These are phyloP conservation scores for Scomber colias DNA, from an alignment of 2,113 vertebrate species.

Conservation along the genomic window DNA sequence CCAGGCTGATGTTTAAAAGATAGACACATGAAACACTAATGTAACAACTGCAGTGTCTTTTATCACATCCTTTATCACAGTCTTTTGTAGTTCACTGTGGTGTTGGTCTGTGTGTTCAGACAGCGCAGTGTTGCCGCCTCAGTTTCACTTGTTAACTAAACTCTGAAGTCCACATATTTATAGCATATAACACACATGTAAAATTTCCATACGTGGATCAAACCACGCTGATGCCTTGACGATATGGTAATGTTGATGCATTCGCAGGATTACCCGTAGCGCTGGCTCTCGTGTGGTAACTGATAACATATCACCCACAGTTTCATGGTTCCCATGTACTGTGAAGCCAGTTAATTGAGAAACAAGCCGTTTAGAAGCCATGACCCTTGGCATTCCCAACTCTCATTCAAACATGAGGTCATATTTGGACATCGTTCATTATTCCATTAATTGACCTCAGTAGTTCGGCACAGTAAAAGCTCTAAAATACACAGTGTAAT, in stretches of 20 bases:
- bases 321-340: slow-evolving; percentile 18
- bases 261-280: background rate
- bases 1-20: background rate
- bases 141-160: background rate
- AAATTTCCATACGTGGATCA: slow-evolving; percentile 2
- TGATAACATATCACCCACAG: slow-evolving; percentile 28
- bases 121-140: background rate
- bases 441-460: slow-evolving; percentile 38
- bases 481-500: slow-evolving; percentile 5
- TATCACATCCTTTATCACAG: slow-evolving; percentile 10
- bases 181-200: background rate
- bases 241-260: background rate
- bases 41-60: background rate
- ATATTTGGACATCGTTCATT: slow-evolving; percentile 40
- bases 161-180: background rate
- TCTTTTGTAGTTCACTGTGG: slow-evolving; percentile 15
- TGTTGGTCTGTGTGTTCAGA: background rate
- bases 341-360: slow-evolving; percentile 39
- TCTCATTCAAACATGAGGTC: slow-evolving; percentile 40
- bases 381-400: slow-evolving; percentile 1
- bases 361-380: slow-evolving; percentile 13
- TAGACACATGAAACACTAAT: background rate
- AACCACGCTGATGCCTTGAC: slow-evolving; percentile 18
- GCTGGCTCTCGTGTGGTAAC: slow-evolving; percentile 31
- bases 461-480: slow-evolving; percentile 6